Evolutionary conservation across 2,888 invertebrate species (phyloP).

Genomic region (Nemapogon koenigi): DNA sequence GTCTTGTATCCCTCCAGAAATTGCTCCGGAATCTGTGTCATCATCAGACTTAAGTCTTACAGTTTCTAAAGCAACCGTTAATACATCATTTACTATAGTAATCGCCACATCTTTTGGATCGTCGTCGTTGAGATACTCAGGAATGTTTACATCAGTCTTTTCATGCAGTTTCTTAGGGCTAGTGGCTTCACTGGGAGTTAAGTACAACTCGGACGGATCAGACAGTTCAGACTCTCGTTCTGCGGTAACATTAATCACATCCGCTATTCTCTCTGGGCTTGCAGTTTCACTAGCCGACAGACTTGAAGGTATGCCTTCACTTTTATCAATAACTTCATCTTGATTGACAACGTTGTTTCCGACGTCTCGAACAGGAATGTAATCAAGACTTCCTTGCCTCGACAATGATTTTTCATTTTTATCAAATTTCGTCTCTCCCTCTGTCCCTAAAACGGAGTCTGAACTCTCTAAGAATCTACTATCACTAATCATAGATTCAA

Average conservation of each 20-base stretch:
- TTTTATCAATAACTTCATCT: constrained; percentile 53
- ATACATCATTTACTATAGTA: constrained; percentile 54
- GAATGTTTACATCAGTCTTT: constrained; percentile 39
- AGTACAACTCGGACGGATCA: constrained; percentile 72
- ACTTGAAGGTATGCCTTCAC: constrained; percentile 57
- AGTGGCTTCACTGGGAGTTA: constrained; percentile 71
- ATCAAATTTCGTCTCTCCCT: constrained; percentile 27
- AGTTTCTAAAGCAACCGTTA: constrained; percentile 50
- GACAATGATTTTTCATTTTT: constrained; percentile 42
- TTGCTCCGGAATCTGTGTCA: constrained; percentile 54
- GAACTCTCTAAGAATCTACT: constrained; percentile 41
- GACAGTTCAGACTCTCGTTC: constrained; percentile 70
- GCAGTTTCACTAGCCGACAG: constrained; percentile 54
- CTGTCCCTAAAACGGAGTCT: constrained; percentile 44
- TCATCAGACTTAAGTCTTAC: constrained; percentile 50
- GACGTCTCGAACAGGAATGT: constrained; percentile 57
- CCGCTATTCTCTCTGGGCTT: constrained; percentile 50
- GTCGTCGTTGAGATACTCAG: constrained; percentile 28
- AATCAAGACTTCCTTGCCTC: constrained; percentile 51
- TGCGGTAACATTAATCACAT: constrained; percentile 34
- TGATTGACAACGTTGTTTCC: constrained; percentile 40
- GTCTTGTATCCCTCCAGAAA: constrained; percentile 42
- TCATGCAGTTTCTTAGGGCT: constrained; percentile 52
- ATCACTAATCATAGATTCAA: constrained; percentile 37
- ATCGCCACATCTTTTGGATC: constrained; percentile 51